These are phyloP conservation scores for Acanthococcus lagerstroemiae DNA, from an alignment of 2,888 invertebrate genomes.

Conservation along the genomic window DNA sequence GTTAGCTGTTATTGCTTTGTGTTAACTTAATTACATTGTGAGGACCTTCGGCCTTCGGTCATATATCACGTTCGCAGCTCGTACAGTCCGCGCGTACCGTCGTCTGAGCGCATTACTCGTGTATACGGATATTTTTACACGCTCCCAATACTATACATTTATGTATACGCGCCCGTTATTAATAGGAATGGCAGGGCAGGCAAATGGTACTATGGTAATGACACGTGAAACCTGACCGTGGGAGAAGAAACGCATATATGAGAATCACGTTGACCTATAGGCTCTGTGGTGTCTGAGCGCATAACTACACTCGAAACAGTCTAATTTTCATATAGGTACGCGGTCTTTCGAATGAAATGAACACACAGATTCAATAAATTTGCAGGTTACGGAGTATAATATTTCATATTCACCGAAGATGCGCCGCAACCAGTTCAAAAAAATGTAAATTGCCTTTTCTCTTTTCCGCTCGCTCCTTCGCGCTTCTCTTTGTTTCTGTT, in stretches of 20 bases:
- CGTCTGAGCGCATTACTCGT: conserved; percentile 1
- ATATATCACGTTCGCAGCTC: conserved; percentile 20
- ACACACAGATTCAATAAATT: not conserved
- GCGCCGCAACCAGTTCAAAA: too few species aligned
- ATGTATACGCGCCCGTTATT: conserved; percentile 6
- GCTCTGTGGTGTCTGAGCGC: conserved; percentile 13
- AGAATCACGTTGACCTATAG: conserved; percentile 30
- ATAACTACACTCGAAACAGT: conserved; percentile 13
- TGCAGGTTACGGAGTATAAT: too few species aligned
- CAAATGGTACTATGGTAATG: conserved; percentile 25
- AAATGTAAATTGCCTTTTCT: too few species aligned
- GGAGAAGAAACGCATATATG: conserved; percentile 22
- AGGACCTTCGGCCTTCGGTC: conserved; percentile 28
- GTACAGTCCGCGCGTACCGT: not conserved
- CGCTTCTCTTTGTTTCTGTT: too few species aligned
- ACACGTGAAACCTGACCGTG: conserved; percentile 30
- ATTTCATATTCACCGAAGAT: too few species aligned
- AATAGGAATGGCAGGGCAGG: conserved; percentile 27
- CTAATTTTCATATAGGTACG: not conserved
- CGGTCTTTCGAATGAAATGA: not conserved
- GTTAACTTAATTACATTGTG: conserved; percentile 31
- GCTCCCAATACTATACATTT: not conserved
- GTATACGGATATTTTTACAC: not conserved
- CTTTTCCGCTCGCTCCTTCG: too few species aligned
- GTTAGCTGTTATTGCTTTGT: conserved; percentile 31